Conservation (phyloP, 2,888 invertebrate species). For the Lypha dubia region DNA sequence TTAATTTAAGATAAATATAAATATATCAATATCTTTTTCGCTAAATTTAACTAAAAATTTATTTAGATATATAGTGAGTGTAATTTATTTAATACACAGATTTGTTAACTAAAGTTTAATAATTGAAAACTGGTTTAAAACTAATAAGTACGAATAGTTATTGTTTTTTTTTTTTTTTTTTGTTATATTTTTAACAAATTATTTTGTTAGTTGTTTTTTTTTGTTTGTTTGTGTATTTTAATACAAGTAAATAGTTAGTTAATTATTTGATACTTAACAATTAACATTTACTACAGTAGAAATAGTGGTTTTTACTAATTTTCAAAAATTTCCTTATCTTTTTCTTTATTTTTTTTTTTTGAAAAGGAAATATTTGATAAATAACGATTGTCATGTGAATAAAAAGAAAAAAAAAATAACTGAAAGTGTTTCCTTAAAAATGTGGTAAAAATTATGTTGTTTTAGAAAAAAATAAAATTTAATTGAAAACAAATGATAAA, state of each 20-base stretch:
- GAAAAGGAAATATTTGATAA: slow-evolving; percentile 73
- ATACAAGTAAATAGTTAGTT: slow-evolving; percentile 4
- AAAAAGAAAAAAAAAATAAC: slow-evolving; percentile 2
- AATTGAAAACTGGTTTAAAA: slow-evolving; percentile 55
- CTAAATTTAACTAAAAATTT: background rate
- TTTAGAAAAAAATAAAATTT: too few relatives aligned
- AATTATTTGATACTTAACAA: slow-evolving; percentile 51
- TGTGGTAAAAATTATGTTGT: background rate
- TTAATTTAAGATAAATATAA: slow-evolving; percentile 22
- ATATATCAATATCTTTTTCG: background rate
- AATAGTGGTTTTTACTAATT: slow-evolving; percentile 7
- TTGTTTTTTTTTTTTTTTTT: background rate
- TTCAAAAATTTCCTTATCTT: background rate
- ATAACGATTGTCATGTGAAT: slow-evolving; percentile 80
- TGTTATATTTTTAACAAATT: background rate
- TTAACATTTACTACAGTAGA: slow-evolving; percentile 56
- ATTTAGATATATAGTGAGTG: background rate
- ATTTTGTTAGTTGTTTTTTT: background rate
- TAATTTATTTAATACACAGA: slow-evolving; percentile 31
- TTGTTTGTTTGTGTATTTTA: background rate
- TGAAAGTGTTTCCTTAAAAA: background rate
- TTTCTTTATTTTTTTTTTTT: slow-evolving; percentile 24
- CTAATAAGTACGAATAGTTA: slow-evolving; percentile 24
- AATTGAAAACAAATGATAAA: background rate
- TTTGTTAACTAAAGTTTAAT: slow-evolving; percentile 67